Conservation (phyloP, 2,113 vertebrate species). For the Scomber colias region DNA sequence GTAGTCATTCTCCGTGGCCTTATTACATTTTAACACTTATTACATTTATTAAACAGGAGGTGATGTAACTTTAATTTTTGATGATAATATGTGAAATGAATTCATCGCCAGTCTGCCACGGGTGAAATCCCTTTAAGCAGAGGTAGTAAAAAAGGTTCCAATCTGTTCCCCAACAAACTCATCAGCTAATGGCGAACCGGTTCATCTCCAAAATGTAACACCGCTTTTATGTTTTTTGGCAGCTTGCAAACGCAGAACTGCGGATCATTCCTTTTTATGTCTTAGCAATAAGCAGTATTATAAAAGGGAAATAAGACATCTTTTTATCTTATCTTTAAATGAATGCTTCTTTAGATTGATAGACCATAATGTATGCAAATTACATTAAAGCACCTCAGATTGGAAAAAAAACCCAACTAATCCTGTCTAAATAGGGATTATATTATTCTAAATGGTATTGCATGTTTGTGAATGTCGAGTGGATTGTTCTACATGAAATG, state of each 20-base stretch:
- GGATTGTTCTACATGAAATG: not conserved
- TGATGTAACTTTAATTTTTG: conserved; percentile 5
- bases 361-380: conserved; percentile 28
- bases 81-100: not conserved
- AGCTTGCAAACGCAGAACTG: conserved; percentile 1
- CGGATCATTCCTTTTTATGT: not conserved
- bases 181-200: conserved; percentile 18
- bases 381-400: conserved; percentile 27
- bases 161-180: not conserved
- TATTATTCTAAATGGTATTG: conserved; percentile 15
- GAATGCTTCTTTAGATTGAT: conserved; percentile 31
- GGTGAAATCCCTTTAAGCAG: conserved; percentile 12
- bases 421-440: conserved; percentile 35
- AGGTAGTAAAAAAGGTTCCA: not conserved
- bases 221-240: not conserved
- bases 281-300: conserved; percentile 3
- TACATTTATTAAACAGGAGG: conserved; percentile 14
- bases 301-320: not conserved
- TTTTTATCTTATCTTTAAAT: conserved; percentile 25
- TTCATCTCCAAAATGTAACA: not conserved
- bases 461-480: conserved; percentile 11
- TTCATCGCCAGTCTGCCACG: not conserved
- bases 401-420: conserved; percentile 9
- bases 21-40: not conserved
- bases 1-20: not conserved